A percentile compares a stretch with the other conserved stretches of the same genome.
Conservation (phyloP, 2,888 invertebrate species). For the Habroteleia sp. region DNA sequence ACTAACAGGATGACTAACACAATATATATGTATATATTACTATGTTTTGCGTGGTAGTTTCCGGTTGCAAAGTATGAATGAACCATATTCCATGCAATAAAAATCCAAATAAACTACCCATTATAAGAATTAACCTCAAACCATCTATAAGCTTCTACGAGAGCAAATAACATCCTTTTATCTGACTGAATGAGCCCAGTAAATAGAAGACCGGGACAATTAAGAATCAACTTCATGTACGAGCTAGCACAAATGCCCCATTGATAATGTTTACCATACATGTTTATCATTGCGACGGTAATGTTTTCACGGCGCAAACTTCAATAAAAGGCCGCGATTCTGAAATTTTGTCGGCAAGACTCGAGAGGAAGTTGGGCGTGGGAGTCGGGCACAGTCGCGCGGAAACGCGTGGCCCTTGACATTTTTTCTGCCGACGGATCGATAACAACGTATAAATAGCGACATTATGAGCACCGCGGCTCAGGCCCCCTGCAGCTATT, state of each 20-base stretch:
- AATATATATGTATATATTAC: no score
- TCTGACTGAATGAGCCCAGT: neutral
- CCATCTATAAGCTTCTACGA: slow-evolving; percentile 3
- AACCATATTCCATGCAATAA: slow-evolving; percentile 20
- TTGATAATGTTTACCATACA: slow-evolving; percentile 22
- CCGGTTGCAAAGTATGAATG: slow-evolving; percentile 2
- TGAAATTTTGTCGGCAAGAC: slow-evolving; percentile 1
- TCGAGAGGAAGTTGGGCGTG: slow-evolving; percentile 10
- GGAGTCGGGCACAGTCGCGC: slow-evolving; percentile 16
- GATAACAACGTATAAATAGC: slow-evolving; percentile 55
- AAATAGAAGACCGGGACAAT: slow-evolving; percentile 8
- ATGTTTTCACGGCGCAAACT: slow-evolving; percentile 2
- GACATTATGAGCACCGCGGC: slow-evolving; percentile 8
- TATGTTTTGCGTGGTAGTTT: no score
- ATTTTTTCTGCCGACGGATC: slow-evolving; percentile 25
- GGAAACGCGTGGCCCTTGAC: slow-evolving; percentile 16
- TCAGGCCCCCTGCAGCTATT: slow-evolving; percentile 70
- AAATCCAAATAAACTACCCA: slow-evolving; percentile 3
- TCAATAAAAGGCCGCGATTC: neutral
- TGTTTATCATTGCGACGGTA: slow-evolving; percentile 3
- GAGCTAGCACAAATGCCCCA: slow-evolving; percentile 12
- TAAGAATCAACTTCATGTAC: slow-evolving; percentile 5
- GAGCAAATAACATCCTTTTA: slow-evolving; percentile 1
- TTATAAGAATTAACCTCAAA: neutral
- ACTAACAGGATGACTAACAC: slow-evolving; percentile 16